Base-by-base conservation (phyloP, 2,888 invertebrate species). In the Coecobrya sp. region DNA sequence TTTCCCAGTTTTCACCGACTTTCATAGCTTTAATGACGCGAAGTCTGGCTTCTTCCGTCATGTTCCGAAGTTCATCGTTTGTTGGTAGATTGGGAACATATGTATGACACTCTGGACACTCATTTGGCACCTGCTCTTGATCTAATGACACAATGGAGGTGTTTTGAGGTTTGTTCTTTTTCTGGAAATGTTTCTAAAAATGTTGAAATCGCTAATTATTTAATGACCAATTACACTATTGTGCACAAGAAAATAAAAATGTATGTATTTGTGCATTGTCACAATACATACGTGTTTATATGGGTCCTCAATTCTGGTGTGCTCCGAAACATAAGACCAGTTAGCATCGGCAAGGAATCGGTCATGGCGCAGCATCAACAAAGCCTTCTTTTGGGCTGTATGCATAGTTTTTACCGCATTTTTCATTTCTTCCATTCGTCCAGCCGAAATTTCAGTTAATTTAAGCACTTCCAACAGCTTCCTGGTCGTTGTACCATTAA, bases 311-410 rank as follows among this genome's bases (percentile, higher is more conserved):
- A 97, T 96, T 0, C 96, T 96, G 0, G 97, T 97, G 95, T 96
- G 96, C 94, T 95, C 96, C 55, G 96, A 96, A 0, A 97, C 97
- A 42, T 96, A 95, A 70, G 96, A 96, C 97, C 97, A 97, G 94
- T 97, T 97, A 42, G 97, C 97, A 95, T 97, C 97, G 73, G 97
- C 96, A 5, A 97, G 95, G 95, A 97, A 97, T 95, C 97, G 96
- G 94, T 97, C 97, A 96, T 97, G 97, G 95, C 97, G 97, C 86
- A 97, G 95, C 96, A 97, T 96, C 0, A 96, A 96, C 8, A 97
- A 96, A 16, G 96, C 96, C 3, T 96, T 95, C 86, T 96, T 96
- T 27, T 96, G 95, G 0, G 96, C 96, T 90, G 95, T 94, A 95
- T 96, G 96, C 82, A 96, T 95, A 0, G 96, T 95, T 93, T 96